phyloP scores from a whole-genome alignment of 2,888 invertebrate species.

The Cinara cedri region DNA sequence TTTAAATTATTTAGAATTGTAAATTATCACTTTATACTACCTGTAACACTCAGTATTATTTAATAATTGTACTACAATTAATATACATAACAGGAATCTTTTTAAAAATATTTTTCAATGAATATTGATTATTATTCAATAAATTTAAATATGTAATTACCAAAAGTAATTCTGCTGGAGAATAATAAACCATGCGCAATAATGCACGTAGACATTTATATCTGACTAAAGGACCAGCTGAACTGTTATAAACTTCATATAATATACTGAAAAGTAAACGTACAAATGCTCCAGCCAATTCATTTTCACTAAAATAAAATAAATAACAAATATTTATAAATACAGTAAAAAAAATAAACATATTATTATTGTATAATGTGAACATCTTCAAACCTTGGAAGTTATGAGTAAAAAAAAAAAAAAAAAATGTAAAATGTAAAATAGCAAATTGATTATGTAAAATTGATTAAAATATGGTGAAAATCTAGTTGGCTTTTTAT shows the following conservation, averaged over 20 bases:
- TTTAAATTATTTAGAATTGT: too few relatives aligned
- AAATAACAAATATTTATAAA: background rate
- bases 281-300: constrained; percentile 72
- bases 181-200: constrained; percentile 94
- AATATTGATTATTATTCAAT: too few relatives aligned
- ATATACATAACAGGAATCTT: too few relatives aligned
- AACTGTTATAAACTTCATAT: constrained; percentile 97
- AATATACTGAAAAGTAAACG: constrained; percentile 90
- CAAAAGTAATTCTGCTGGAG: constrained; percentile 82
- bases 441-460: background rate
- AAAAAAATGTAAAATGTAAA: too few relatives aligned
- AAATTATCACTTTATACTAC: too few relatives aligned
- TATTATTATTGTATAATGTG: background rate
- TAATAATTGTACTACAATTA: too few relatives aligned
- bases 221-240: constrained; percentile 95
- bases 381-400: too few relatives aligned
- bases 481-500: background rate
- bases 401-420: too few relatives aligned
- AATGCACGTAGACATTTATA: constrained; percentile 96
- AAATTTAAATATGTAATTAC: constrained; percentile 62
- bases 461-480: too few relatives aligned
- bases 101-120: too few relatives aligned
- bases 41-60: too few relatives aligned
- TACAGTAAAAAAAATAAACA: background rate
- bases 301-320: constrained; percentile 54